A percentile compares a stretch with the other conserved stretches of the same genome.
Conservation (phyloP, 2,113 vertebrate genomes). For the Acanthisitta chloris region DNA sequence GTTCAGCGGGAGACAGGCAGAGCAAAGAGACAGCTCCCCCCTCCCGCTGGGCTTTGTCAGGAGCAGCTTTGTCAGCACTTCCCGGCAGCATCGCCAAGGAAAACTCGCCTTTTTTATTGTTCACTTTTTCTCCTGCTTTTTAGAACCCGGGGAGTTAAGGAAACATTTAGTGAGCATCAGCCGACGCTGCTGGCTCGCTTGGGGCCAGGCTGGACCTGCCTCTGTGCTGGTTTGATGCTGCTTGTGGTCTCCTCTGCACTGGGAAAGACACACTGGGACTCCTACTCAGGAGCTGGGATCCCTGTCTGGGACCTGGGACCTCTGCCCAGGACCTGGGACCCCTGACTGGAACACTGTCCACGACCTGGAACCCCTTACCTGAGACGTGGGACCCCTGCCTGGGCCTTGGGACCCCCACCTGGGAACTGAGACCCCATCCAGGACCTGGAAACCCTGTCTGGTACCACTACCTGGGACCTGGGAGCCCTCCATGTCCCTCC, state of each 20-base stretch:
- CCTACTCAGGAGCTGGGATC: background rate
- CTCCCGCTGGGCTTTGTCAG: conserved; percentile 7
- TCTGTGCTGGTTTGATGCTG: rapidly evolving
- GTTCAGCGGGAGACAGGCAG: background rate
- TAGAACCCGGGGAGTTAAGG: background rate
- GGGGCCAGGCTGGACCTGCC: rapidly evolving
- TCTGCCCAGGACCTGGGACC: background rate
- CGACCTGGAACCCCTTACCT: background rate
- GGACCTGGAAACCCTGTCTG: background rate
- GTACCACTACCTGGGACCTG: background rate
- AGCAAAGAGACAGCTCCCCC: background rate
- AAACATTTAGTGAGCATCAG: background rate
- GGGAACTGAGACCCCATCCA: background rate
- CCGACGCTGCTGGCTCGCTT: background rate
- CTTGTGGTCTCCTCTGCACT: rapidly evolving
- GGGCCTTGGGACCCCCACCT: too few species aligned
- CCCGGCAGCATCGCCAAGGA: background rate
- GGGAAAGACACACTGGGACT: rapidly evolving
- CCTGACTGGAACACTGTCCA: too few species aligned
- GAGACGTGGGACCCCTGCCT: background rate
- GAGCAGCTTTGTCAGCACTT: conserved; percentile 6
- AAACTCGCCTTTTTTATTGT: background rate
- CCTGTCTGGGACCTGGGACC: rapidly evolving
- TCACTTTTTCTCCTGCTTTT: background rate
- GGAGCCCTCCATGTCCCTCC: background rate